Evolutionary conservation across 2,888 invertebrate genomes (phyloP).

Genomic region (Parelbella ahira): DNA sequence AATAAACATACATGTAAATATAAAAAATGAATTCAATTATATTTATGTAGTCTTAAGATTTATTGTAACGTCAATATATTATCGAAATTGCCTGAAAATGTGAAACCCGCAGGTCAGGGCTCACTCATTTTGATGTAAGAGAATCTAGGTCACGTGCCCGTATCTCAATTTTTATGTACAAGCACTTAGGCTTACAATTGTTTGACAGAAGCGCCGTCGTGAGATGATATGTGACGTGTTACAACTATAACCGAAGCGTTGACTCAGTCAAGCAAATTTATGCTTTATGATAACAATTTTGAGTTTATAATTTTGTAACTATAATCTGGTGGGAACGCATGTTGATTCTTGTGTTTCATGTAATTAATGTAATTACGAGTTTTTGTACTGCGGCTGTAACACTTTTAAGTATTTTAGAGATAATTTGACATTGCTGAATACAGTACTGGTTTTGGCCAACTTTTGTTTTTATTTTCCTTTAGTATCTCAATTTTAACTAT

Average conservation of each 20-base stretch:
- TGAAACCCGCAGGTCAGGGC: slow-evolving; percentile 12
- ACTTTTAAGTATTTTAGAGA: slow-evolving; percentile 18
- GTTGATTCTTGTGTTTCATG: slow-evolving; percentile 8
- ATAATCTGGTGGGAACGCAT: no score
- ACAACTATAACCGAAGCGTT: no score
- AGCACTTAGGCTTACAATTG: neutral
- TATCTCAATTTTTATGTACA: neutral
- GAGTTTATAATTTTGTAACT: no score
- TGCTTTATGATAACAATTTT: no score
- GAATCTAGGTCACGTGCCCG: neutral
- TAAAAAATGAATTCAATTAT: slow-evolving; percentile 11
- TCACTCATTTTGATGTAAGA: slow-evolving; percentile 1
- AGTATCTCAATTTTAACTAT: no score
- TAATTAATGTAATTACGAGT: slow-evolving; percentile 22
- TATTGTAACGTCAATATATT: slow-evolving; percentile 1
- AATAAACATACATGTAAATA: slow-evolving; percentile 9
- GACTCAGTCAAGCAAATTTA: no score
- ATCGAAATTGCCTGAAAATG: slow-evolving; percentile 2
- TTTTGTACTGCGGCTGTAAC: slow-evolving; percentile 22
- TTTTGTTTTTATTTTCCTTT: slow-evolving; percentile 5
- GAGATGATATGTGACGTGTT: no score
- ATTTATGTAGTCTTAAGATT: slow-evolving; percentile 15
- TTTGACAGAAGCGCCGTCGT: no score
- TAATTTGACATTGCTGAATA: slow-evolving; percentile 22
- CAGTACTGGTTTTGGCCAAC: slow-evolving; percentile 21